Percentiles rank a stretch among this genome's conserved stretches.
Evolutionary conservation across 2,888 invertebrate species (phyloP).

Genomic region (Phyllotreta striolata): DNA sequence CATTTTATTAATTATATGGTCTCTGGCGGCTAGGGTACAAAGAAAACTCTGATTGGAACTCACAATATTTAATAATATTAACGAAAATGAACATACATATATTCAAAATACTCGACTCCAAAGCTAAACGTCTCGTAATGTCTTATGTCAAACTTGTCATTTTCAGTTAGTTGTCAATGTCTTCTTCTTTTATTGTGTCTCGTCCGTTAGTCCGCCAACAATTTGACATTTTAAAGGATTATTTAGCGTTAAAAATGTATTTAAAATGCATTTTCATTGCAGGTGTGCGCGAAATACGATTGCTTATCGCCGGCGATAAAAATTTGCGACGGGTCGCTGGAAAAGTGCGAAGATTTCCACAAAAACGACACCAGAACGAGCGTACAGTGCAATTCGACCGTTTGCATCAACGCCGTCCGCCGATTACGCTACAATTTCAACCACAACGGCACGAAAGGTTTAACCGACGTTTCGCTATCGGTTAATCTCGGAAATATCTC

Average conservation of each 20-base stretch:
- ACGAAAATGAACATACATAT: too few species aligned
- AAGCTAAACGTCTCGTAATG: too few species aligned
- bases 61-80: too few species aligned
- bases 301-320: conserved; percentile 53
- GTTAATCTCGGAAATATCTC: conserved; percentile 48
- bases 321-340: conserved; percentile 52
- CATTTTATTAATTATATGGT: too few species aligned
- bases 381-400: conserved; percentile 41
- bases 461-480: conserved; percentile 56
- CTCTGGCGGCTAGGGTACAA: too few species aligned
- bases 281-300: conserved; percentile 56
- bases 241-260: not conserved
- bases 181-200: too few species aligned
- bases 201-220: too few species aligned
- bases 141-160: too few species aligned
- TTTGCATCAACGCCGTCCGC: conserved; percentile 56
- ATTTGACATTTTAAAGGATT: not conserved
- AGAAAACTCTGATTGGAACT: too few species aligned
- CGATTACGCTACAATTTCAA: conserved; percentile 55
- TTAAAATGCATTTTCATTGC: conserved; percentile 41
- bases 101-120: too few species aligned
- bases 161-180: too few species aligned
- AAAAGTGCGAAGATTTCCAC: conserved; percentile 48
- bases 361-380: conserved; percentile 41
- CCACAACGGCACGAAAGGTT: conserved; percentile 62